These are phyloP conservation scores for Acipenser transmontanus DNA, from an alignment of 2,797 vertebrate genomes.

Conservation along the genomic window DNA sequence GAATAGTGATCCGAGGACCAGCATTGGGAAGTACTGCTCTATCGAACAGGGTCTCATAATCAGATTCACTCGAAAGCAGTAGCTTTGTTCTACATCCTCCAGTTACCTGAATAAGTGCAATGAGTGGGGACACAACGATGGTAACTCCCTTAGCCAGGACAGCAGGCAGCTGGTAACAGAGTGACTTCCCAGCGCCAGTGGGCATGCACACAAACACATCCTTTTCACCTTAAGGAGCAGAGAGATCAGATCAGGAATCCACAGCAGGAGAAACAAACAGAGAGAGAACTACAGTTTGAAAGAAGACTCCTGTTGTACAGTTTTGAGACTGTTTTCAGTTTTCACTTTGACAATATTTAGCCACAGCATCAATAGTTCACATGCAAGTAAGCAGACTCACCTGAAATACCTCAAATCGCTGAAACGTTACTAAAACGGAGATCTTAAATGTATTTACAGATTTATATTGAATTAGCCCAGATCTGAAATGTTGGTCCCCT, in stretches of 20 bases:
- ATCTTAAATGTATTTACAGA: not conserved
- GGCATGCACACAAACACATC: constrained; percentile 98
- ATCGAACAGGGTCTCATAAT: not conserved
- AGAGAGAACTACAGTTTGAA: not conserved
- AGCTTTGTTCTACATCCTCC: not conserved
- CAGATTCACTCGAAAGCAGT: not conserved
- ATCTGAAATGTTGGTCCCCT: not conserved
- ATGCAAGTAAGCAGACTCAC: not conserved
- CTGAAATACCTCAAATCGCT: not conserved
- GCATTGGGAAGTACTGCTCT: not conserved
- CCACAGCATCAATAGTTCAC: not conserved
- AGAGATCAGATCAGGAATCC: not conserved
- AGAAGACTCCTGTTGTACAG: not conserved
- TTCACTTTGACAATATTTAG: not conserved
- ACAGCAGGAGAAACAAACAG: not conserved
- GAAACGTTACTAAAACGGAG: not conserved
- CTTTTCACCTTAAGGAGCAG: constrained; percentile 68
- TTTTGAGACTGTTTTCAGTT: not conserved
- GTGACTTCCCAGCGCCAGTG: constrained; percentile 92
- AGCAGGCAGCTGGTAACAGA: constrained; percentile 96
- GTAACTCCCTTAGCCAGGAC: constrained; percentile 81
- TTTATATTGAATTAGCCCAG: not conserved
- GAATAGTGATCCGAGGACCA: not conserved
- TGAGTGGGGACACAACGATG: constrained; percentile 89
- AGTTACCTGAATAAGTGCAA: constrained; percentile 92